phyloP scores from a whole-genome alignment of 2,888 invertebrate species.

The Aleiodes alternator region DNA sequence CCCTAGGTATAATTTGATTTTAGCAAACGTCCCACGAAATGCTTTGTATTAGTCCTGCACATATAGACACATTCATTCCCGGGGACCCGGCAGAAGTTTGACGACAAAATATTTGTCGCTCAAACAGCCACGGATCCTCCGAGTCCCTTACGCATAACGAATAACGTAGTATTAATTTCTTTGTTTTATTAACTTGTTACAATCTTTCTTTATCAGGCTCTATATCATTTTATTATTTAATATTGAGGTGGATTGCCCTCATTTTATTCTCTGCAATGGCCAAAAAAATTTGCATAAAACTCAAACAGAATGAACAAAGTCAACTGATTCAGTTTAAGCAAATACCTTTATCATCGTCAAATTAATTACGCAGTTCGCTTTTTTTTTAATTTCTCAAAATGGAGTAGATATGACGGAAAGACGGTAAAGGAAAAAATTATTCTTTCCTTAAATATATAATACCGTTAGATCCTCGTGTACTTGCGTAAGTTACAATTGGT shows the following conservation, averaged over 20 bases:
- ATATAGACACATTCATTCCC: constrained; percentile 74
- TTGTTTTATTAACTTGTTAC: background rate
- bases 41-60: constrained; percentile 74
- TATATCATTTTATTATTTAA: constrained; percentile 8
- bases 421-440: background rate
- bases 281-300: background rate
- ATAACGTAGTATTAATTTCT: constrained; percentile 1
- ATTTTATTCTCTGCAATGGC: background rate
- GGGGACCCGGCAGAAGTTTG: constrained; percentile 72
- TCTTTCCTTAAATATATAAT: background rate
- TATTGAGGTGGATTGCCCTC: background rate
- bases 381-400: background rate
- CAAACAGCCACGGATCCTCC: constrained; percentile 72
- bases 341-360: constrained; percentile 11
- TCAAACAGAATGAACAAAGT: constrained; percentile 6
- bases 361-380: constrained; percentile 18
- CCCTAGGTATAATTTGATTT: constrained; percentile 68
- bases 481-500: constrained; percentile 43
- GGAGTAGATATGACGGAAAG: background rate
- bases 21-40: constrained; percentile 72
- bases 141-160: constrained; percentile 60
- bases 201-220: background rate
- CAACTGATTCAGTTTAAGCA: no score
- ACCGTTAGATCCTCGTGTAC: constrained; percentile 28
- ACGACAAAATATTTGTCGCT: constrained; percentile 76